Percentiles rank a stretch among this genome's conserved stretches.
Conservation (phyloP, 2,888 invertebrate genomes). For the Scaptodrosophila latifasciaeformis region DNA sequence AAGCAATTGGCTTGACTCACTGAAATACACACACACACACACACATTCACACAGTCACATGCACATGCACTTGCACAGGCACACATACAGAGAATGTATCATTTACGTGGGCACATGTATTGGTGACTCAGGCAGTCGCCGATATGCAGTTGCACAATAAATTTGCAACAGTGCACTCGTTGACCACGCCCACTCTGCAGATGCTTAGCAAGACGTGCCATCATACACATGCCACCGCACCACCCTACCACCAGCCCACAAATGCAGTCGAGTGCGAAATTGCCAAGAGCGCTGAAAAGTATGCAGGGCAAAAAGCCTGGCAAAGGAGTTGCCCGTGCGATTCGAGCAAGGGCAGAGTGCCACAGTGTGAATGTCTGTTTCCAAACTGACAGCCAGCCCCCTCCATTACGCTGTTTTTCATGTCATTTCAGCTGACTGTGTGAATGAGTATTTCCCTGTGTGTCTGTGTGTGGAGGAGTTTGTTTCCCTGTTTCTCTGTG, state of each 20-base stretch:
- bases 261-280: slow-evolving; percentile 63
- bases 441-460: background rate
- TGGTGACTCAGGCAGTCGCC: slow-evolving; percentile 39
- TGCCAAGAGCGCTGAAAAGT: slow-evolving; percentile 48
- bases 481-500: background rate
- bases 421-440: slow-evolving; percentile 28
- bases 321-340: slow-evolving; percentile 7
- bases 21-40: slow-evolving; percentile 30
- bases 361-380: slow-evolving; percentile 33
- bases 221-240: slow-evolving; percentile 5
- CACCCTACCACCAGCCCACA: slow-evolving; percentile 39
- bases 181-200: slow-evolving; percentile 40
- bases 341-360: slow-evolving; percentile 3
- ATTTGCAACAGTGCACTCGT: slow-evolving; percentile 53
- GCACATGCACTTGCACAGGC: background rate
- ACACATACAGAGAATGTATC: background rate
- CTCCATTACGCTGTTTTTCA: slow-evolving; percentile 53
- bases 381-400: slow-evolving; percentile 25
- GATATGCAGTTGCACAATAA: slow-evolving; percentile 42
- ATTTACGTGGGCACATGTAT: background rate
- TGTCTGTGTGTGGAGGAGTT: background rate
- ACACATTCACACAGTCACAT: background rate
- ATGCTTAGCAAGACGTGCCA: slow-evolving; percentile 38
- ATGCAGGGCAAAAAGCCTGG: slow-evolving; percentile 28
- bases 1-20: slow-evolving; percentile 62